Base-by-base conservation (phyloP, 2,888 invertebrate genomes). In the Sisyra terminalis region DNA sequence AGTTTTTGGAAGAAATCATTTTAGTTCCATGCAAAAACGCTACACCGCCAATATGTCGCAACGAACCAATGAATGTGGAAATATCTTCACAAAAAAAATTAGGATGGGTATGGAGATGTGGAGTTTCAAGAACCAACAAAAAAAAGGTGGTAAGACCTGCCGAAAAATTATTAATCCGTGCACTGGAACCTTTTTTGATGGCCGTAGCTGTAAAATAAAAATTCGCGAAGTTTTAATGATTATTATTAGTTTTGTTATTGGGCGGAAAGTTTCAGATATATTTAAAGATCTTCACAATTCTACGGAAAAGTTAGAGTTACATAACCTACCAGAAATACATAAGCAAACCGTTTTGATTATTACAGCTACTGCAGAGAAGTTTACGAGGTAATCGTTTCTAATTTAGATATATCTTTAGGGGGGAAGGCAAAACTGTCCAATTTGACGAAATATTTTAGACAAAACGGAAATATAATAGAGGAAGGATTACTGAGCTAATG, bases 391-490 rank as follows among this genome's bases (percentile, higher is more conserved):
- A 37, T 48, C 4, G 35, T 38, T 8, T 47, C 45, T 7, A 29
- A 46, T 29, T 8, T 2, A 18, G 45, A 48, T 14, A 34, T 45
- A n/a, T n/a, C n/a, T n/a, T 47, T 17, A 45, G 47, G 32, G 47
- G 46, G n/a, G 38, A 36, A 2, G 42, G 40, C 14, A 47, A 46
- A 46, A 46, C 43, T 11, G 47, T 47, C n/a, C 42, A 47, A 34
- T 44, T 47, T 29, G 47, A 47, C 34, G 44, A 49, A 42, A 49
- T 42, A 8, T 49, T 49, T 39, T 40, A 47, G 6, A 47, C 48
- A 1, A 47, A 47, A 42, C 35, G 46, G 11, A 47, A 46, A 29
- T 46, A 46, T 29, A 32, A 45, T 38, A 39, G 47, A 3, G 42
- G 45, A 9, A 38, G 45, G 35, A 29, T 44, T 32, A 47, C 44